Conservation (phyloP, 2,113 vertebrate species). For the Antechinus stuartii region DNA sequence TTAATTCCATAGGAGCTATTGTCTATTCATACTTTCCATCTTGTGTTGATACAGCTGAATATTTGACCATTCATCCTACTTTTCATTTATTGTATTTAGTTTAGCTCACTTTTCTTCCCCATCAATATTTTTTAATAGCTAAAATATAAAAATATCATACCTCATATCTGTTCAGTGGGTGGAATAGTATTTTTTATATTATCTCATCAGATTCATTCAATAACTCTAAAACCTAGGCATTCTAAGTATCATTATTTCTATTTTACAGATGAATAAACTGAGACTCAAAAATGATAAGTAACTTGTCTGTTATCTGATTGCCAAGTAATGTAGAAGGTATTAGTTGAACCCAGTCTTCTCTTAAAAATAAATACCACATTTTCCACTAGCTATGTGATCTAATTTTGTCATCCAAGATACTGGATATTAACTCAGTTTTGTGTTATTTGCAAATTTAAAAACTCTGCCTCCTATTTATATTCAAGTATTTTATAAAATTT, state of each 20-base stretch:
- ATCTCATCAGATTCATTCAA: neutral
- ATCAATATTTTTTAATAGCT: neutral
- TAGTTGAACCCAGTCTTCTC: neutral
- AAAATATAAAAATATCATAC: neutral
- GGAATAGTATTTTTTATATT: neutral
- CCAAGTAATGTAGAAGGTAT: neutral
- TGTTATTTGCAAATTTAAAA: neutral
- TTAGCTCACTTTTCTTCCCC: neutral
- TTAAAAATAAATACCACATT: neutral
- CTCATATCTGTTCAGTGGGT: neutral
- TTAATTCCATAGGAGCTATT: neutral
- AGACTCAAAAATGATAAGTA: neutral
- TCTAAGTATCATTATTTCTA: neutral
- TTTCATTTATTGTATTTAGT: neutral
- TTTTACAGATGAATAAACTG: constrained; percentile 10
- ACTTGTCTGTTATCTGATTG: neutral
- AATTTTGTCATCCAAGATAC: neutral
- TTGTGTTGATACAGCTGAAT: neutral
- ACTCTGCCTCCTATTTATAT: neutral
- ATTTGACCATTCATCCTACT: neutral
- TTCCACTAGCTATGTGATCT: neutral
- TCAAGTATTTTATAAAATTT: neutral
- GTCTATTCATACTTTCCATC: neutral
- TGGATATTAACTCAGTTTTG: neutral
- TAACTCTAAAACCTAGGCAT: neutral